Conservation (phyloP, 2,113 vertebrate genomes). For the Gambusia affinis region DNA sequence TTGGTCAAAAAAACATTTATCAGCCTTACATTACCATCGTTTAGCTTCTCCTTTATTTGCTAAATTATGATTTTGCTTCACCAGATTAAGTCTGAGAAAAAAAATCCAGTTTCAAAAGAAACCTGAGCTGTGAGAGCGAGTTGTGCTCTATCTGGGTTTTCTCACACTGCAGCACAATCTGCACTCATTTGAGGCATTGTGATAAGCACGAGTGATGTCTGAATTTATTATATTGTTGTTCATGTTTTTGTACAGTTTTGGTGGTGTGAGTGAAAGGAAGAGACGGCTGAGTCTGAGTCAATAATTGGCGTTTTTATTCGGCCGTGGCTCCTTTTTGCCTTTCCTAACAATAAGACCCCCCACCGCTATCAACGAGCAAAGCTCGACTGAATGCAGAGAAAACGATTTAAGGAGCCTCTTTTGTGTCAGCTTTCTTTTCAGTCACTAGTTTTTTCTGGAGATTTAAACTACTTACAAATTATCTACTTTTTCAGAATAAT, state of each 20-base stretch:
- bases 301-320: constrained; percentile 55
- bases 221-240: constrained; percentile 40
- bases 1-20: not conserved
- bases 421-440: constrained; percentile 48
- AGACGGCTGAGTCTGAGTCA: constrained; percentile 40
- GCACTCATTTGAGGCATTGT: constrained; percentile 19
- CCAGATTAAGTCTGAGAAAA: not conserved
- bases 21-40: not conserved
- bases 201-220: constrained; percentile 23
- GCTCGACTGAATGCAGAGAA: constrained; percentile 45
- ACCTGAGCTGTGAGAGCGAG: not conserved
- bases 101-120: not conserved
- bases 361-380: constrained; percentile 32
- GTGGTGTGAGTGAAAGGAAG: constrained; percentile 21
- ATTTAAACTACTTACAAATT: constrained; percentile 43
- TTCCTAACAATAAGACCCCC: constrained; percentile 39
- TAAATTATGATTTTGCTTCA: constrained; percentile 5
- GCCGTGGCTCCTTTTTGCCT: constrained; percentile 36
- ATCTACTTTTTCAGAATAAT: constrained; percentile 22
- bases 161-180: constrained; percentile 28
- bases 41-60: not conserved
- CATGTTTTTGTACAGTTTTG: constrained; percentile 53
- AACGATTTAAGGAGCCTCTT: constrained; percentile 38
- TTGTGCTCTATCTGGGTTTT: not conserved
- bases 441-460: constrained; percentile 10